A percentile compares a stretch with the other conserved stretches of the same genome.
Evolutionary conservation across 2,888 invertebrate species (phyloP).

Genomic region (Acrobasis repandana): DNA sequence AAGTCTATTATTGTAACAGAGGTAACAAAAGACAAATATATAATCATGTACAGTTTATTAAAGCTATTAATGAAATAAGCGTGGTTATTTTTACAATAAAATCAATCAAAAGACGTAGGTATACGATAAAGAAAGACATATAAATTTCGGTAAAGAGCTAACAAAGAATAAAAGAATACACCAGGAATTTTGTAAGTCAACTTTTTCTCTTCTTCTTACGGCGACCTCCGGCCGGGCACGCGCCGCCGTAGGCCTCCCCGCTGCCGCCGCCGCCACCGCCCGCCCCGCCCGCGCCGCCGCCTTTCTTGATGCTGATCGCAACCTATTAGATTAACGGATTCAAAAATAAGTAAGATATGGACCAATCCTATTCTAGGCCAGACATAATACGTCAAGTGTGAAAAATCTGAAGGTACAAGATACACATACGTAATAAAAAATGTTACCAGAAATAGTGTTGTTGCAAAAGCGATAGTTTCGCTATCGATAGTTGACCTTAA

Average conservation of each 20-base stretch:
- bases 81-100: constrained; percentile 23
- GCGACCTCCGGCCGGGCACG: not conserved
- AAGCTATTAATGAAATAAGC: constrained; percentile 54
- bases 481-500: no score
- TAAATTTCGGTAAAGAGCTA: not conserved
- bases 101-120: not conserved
- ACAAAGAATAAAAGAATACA: not conserved
- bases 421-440: no score
- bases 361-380: no score
- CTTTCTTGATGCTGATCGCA: constrained; percentile 36
- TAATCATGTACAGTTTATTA: constrained; percentile 79
- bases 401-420: no score
- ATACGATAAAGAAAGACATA: constrained; percentile 5
- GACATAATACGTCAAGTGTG: no score
- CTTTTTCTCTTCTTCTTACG: not conserved
- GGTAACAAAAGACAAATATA: constrained; percentile 54
- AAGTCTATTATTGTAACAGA: constrained; percentile 61
- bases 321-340: constrained; percentile 34
- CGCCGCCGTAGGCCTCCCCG: not conserved
- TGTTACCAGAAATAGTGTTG: no score
- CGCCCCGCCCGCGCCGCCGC: constrained; percentile 29
- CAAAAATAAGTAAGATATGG: not conserved
- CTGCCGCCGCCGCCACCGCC: constrained; percentile 24
- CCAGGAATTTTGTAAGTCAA: not conserved
- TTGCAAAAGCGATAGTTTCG: no score